Evolutionary conservation across 2,888 invertebrate species (phyloP), one percentile per base, ranked within the genome.

Genomic region (Chrysotoxum bicinctum): DNA sequence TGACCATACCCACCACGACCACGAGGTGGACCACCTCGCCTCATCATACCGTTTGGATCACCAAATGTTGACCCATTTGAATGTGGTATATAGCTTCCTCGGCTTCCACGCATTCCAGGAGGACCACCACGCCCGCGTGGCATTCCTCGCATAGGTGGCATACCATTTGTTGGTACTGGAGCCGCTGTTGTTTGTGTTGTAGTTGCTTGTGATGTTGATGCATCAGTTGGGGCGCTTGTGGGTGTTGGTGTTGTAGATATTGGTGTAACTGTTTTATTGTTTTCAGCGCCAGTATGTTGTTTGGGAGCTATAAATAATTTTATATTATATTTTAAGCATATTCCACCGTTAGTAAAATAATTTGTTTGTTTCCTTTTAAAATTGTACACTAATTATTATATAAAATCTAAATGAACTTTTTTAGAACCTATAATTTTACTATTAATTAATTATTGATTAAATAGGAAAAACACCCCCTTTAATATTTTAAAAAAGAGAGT

Each of bases 1-100:
- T 91, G 91, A 64, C 89, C 88, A 87, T 91, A 91, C 30, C 90
- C 90, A 32, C 91, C 91, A 69, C 91, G 90, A 54, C 91, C 91
- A n/a, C 92, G 89, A 50, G 90, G 90, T 14, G 90, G 89, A 12
- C 89, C 90, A 60, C 91, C 92, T 9, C 92, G 90, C 16, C 91
- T 88, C 69, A 88, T 87, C 54, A 91, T 90, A 66, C 90, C 90
- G 10, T 89, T 88, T 23, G 88, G 78, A 52, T 89, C 88, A 48
- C 88, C 88, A 70, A 75, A 89, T 87, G 30, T 88, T 87, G 80
- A 88, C 69, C 90, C 90, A 69, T 91, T 90, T 78, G 90, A 88
- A 76, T 91, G 90, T 19, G 90, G 88, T 72, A 91, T 91, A 74
- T 91, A 91, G n/a, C 90, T 89, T 37, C 90, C 90, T n/a, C 91